These are phyloP conservation scores for Linhomoeus sp. DNA, from an alignment of 2,888 invertebrate species.

Conservation along the genomic window DNA sequence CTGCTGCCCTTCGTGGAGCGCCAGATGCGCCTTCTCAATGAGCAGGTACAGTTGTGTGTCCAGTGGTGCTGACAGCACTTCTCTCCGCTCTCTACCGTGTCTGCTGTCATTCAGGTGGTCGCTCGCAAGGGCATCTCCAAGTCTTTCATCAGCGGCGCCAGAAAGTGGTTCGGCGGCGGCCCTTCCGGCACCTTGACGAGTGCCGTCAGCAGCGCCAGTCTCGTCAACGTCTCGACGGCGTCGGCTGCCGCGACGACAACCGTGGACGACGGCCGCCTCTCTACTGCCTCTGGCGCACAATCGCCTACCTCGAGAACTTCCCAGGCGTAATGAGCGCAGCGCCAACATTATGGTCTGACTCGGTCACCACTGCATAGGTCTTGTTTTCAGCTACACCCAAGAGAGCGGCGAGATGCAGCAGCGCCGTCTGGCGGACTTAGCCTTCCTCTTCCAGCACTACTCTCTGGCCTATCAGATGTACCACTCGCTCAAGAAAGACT, in stretches of 20 bases:
- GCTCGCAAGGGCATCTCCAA: slow-evolving; percentile 64
- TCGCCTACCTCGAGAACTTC: no score
- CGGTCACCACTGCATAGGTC: not conserved
- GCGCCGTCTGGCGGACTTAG: slow-evolving; percentile 74
- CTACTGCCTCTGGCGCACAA: no score
- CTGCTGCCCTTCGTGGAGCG: slow-evolving; percentile 76
- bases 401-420: slow-evolving; percentile 65
- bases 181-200: not conserved
- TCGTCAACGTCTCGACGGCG: not conserved
- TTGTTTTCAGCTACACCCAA: slow-evolving; percentile 24
- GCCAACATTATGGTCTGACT: no score
- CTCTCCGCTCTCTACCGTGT: not conserved
- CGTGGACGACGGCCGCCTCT: no score
- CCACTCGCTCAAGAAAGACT: slow-evolving; percentile 89
- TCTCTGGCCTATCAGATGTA: slow-evolving; percentile 47
- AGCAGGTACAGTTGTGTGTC: slow-evolving; percentile 22
- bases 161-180: slow-evolving; percentile 53
- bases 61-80: slow-evolving; percentile 5
- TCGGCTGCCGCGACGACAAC: no score
- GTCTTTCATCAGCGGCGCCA: slow-evolving; percentile 76
- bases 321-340: no score
- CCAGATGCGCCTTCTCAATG: slow-evolving; percentile 46
- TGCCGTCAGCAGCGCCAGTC: not conserved
- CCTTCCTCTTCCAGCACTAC: slow-evolving; percentile 59
- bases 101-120: slow-evolving; percentile 31